phyloP scores from a whole-genome alignment of 2,797 vertebrate species.

The Choloepus didactylus region DNA sequence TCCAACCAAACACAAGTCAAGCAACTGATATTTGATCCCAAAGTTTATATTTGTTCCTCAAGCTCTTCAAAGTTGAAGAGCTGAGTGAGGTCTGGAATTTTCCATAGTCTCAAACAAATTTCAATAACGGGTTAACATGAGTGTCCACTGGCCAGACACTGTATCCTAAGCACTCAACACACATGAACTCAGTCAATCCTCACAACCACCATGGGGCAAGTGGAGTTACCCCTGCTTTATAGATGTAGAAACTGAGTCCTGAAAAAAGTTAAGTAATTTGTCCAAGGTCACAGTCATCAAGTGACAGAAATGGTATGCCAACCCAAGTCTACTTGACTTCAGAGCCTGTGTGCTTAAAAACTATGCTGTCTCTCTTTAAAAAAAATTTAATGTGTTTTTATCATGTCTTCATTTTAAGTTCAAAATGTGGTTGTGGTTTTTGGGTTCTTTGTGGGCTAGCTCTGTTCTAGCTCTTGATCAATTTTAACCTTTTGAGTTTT shows the following conservation, averaged over 20 bases:
- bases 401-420: constrained; percentile 7
- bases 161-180: background rate
- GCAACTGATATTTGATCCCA: constrained; percentile 59
- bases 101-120: constrained; percentile 53
- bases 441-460: background rate
- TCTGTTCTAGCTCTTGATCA: background rate
- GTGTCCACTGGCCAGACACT: background rate
- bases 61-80: constrained; percentile 57
- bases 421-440: background rate
- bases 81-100: constrained; percentile 66
- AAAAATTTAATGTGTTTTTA: background rate
- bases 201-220: background rate
- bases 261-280: constrained; percentile 24
- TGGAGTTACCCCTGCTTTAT: background rate
- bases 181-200: background rate
- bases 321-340: background rate
- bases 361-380: background rate
- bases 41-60: constrained; percentile 63
- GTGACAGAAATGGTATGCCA: background rate
- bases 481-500: background rate
- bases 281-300: background rate
- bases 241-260: constrained; percentile 42
- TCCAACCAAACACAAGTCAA: constrained; percentile 44
- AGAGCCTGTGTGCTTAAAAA: background rate
- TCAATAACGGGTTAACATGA: background rate